phyloP scores from a whole-genome alignment of 2,797 vertebrate genomes.

The Notamacropus eugenii region DNA sequence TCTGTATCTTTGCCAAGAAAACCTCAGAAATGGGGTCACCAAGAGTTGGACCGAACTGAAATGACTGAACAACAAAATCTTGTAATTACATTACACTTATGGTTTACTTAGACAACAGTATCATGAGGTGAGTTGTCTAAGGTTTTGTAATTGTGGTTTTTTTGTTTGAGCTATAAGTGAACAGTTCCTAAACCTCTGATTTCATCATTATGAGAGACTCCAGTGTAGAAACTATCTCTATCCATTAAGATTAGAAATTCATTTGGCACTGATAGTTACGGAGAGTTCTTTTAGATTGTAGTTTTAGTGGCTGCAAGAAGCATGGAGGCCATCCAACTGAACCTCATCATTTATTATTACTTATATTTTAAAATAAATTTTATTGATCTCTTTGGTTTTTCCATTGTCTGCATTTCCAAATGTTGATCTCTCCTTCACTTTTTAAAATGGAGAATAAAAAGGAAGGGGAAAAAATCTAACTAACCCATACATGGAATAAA shows the following conservation, averaged over 20 bases:
- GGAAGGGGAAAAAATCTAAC: neutral
- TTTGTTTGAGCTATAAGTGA: neutral
- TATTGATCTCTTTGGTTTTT: neutral
- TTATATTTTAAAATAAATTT: neutral
- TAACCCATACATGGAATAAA: neutral
- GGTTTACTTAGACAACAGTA: neutral
- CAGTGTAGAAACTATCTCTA: neutral
- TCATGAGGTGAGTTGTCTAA: neutral
- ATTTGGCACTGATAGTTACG: neutral
- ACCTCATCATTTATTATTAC: neutral
- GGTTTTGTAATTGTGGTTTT: neutral
- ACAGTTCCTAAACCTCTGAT: neutral
- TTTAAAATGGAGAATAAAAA: neutral
- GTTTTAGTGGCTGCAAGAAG: neutral
- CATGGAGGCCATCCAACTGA: neutral
- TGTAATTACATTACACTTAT: neutral
- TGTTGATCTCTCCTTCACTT: neutral
- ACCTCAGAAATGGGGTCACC: neutral
- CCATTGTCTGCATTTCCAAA: neutral
- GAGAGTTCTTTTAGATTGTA: neutral
- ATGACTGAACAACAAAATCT: neutral
- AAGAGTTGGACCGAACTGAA: neutral
- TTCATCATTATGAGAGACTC: neutral
- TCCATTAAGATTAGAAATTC: neutral
- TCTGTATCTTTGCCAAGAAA: neutral